Conservation (phyloP, 2,888 invertebrate species). For the Lathronympha strigana region DNA sequence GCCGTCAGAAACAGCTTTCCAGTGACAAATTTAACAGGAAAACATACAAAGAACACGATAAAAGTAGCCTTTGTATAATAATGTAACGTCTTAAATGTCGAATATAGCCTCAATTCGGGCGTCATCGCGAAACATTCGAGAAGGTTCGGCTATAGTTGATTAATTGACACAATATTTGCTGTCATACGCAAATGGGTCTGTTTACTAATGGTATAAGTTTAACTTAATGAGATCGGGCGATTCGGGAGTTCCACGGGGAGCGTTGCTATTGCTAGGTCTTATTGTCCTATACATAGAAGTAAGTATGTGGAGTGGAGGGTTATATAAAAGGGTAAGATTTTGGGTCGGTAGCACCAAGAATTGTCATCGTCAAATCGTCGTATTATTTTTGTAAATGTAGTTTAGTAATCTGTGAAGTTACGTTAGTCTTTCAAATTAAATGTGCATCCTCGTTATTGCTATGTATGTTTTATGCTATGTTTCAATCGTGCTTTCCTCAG, state of each 20-base stretch:
- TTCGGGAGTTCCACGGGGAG: slow-evolving; percentile 15
- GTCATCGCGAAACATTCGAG: slow-evolving; percentile 14
- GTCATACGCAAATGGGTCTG: slow-evolving; percentile 36
- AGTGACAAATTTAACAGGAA: no score
- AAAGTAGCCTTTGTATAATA: neutral
- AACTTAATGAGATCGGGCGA: slow-evolving; percentile 27
- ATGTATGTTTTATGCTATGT: no score
- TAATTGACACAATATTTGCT: slow-evolving; percentile 39
- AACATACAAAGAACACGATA: no score
- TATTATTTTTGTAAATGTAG: no score
- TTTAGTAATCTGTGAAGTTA: no score
- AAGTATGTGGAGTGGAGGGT: no score
- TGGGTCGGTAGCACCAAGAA: no score
- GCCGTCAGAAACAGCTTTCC: no score
- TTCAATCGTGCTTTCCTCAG: neutral
- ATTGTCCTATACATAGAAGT: no score
- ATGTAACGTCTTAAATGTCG: neutral
- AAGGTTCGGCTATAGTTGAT: slow-evolving; percentile 31
- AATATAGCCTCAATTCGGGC: slow-evolving; percentile 24
- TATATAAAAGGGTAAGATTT: neutral
- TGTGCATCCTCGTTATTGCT: no score
- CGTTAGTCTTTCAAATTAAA: no score
- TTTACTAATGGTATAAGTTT: slow-evolving; percentile 32
- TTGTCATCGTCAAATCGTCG: no score
- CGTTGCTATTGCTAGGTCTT: slow-evolving; percentile 11